Percentiles rank a stretch among this genome's conserved stretches.
Evolutionary conservation across 2,113 vertebrate genomes (phyloP).

Genomic region (Mus pahari): DNA sequence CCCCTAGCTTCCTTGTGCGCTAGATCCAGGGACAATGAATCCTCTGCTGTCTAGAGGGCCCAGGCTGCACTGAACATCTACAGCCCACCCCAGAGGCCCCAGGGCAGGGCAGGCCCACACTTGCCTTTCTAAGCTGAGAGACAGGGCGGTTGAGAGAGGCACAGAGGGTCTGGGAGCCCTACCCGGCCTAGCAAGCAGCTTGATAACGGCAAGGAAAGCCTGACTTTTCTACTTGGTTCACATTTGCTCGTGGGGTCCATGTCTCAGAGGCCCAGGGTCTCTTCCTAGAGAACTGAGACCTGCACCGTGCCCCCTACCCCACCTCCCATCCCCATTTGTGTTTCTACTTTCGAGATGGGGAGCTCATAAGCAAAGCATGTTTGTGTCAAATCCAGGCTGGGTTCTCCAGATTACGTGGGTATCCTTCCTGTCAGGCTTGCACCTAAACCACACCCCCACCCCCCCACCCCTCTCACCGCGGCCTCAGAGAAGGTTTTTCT

Average conservation of each 20-base stretch:
- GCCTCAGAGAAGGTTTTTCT: neutral
- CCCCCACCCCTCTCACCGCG: neutral
- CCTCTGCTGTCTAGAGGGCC: neutral
- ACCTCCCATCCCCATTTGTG: neutral
- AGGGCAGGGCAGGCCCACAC: neutral
- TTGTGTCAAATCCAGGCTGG: neutral
- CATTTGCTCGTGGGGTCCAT: neutral
- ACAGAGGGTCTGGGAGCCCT: no score
- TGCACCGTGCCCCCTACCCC: neutral
- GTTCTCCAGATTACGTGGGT: neutral
- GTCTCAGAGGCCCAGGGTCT: neutral
- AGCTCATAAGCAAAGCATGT: neutral
- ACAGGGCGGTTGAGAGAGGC: neutral
- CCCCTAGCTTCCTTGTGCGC: rapidly evolving
- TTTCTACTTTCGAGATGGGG: neutral
- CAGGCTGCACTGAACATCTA: neutral
- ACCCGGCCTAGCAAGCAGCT: neutral
- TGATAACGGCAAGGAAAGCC: neutral
- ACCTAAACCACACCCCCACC: no score
- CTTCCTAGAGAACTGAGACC: neutral
- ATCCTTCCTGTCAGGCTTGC: neutral
- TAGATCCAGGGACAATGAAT: neutral
- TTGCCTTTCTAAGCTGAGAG: neutral
- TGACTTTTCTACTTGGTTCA: neutral
- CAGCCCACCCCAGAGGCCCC: neutral